Evolutionary conservation across 2,888 invertebrate genomes (phyloP).

Genomic region (Sturmia bella): DNA sequence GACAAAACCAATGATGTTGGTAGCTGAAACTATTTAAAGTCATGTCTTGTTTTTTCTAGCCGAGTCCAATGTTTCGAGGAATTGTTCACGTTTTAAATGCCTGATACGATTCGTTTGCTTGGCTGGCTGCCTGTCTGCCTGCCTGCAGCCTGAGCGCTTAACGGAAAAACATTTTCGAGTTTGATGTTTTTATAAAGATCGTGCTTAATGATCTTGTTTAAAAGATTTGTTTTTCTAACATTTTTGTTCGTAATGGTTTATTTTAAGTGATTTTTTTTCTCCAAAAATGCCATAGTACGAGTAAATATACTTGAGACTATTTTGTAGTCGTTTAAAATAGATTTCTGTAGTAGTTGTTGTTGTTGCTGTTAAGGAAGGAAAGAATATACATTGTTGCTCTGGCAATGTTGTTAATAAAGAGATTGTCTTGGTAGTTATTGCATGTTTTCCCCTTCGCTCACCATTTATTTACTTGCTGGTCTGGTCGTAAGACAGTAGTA

Average conservation of each 20-base stretch:
- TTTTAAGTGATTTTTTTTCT: background rate
- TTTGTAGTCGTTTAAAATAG: constrained; percentile 42
- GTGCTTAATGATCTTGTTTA: constrained; percentile 70
- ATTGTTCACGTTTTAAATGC: constrained; percentile 26
- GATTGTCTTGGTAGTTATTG: constrained; percentile 55
- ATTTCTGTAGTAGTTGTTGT: constrained; percentile 5
- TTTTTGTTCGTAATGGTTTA: constrained; percentile 42
- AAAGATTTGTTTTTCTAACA: constrained; percentile 60
- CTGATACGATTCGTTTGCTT: background rate
- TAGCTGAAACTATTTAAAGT: constrained; percentile 42
- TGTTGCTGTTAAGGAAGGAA: constrained; percentile 4
- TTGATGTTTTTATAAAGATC: constrained; percentile 60
- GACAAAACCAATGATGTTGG: constrained; percentile 44
- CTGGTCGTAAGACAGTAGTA: too few species aligned
- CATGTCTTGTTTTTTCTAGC: constrained; percentile 14
- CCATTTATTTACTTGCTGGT: too few species aligned
- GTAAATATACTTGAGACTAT: constrained; percentile 78
- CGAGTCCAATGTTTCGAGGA: constrained; percentile 41
- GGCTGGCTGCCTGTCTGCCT: background rate
- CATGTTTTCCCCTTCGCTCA: background rate
- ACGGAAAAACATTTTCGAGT: constrained; percentile 16
- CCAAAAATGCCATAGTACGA: constrained; percentile 72
- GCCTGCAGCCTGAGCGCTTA: constrained; percentile 6
- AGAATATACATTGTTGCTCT: constrained; percentile 19
- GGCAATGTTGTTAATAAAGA: constrained; percentile 57